Evolutionary conservation across 2,797 vertebrate species (phyloP).

Genomic region (Lateolabrax maculatus): DNA sequence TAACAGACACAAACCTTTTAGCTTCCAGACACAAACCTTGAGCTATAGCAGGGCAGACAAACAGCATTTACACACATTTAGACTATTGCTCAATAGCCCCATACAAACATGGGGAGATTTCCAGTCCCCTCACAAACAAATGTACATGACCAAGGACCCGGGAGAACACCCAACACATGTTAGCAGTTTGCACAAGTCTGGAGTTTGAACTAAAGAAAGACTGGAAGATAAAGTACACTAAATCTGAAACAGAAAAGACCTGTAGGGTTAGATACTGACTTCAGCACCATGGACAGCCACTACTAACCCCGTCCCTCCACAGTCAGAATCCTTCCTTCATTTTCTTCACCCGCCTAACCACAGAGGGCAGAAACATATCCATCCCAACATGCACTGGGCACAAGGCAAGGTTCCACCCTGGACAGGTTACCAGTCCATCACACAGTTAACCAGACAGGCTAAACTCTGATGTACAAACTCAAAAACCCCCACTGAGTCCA

Average conservation of each 20-base stretch:
- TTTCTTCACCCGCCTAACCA: too few species aligned
- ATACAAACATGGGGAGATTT: background rate
- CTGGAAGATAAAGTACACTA: background rate
- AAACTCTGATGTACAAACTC: conserved; percentile 1
- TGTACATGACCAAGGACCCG: too few species aligned
- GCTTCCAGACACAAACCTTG: background rate
- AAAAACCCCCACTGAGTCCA: conserved; percentile 33
- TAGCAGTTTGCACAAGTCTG: background rate
- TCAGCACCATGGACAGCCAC: conserved; percentile 41
- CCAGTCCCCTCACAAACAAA: background rate
- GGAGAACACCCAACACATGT: background rate
- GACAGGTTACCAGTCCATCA: background rate
- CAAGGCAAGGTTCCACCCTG: background rate
- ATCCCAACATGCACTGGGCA: background rate
- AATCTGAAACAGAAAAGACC: too few species aligned
- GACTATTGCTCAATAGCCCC: background rate
- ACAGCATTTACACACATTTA: background rate
- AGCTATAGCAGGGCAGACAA: background rate
- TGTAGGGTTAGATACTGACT: background rate
- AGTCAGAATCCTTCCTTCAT: too few species aligned
- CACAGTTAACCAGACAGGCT: background rate
- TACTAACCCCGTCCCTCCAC: too few species aligned
- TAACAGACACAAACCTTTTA: too few species aligned
- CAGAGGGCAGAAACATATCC: too few species aligned
- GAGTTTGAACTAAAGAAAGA: background rate